A percentile compares a stretch with the other conserved stretches of the same genome.
phyloP scores from a whole-genome alignment of 2,888 invertebrate genomes.

The Strigamia transsilvanica region DNA sequence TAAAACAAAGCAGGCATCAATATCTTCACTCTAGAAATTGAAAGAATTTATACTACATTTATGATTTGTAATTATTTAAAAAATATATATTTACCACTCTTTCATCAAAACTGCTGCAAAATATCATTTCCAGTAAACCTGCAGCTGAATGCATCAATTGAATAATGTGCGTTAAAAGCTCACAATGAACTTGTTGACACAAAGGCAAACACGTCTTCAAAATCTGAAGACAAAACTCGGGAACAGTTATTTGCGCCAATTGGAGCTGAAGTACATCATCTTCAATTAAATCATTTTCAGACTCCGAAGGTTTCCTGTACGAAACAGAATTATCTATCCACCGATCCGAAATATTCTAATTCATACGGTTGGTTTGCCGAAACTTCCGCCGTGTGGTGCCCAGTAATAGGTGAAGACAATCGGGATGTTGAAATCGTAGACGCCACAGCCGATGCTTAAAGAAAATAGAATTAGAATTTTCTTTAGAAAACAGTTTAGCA shows the following conservation, averaged over 20 bases:
- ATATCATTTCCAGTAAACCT: constrained; percentile 4
- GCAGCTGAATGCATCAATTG: background rate
- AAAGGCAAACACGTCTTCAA: background rate
- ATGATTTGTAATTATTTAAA: background rate
- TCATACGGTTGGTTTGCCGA: too few species aligned
- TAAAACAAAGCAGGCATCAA: background rate
- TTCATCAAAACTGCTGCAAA: background rate
- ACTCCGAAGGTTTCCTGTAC: background rate
- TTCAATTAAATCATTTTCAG: constrained; percentile 14
- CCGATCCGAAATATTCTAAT: too few species aligned
- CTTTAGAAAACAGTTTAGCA: background rate
- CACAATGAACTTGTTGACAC: constrained; percentile 1
- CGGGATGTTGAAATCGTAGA: background rate
- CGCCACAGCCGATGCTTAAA: background rate
- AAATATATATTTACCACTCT: background rate
- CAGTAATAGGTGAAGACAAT: background rate
- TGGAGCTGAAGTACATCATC: background rate
- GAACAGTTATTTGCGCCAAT: constrained; percentile 26
- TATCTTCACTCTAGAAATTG: background rate
- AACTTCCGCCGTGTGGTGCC: too few species aligned
- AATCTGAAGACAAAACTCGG: background rate
- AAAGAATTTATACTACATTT: background rate
- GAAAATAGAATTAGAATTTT: background rate
- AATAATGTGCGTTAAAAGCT: constrained; percentile 21
- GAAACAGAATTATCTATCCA: too few species aligned